Conservation (phyloP, 1,140 invertebrate species). For the Aricia agestis region DNA sequence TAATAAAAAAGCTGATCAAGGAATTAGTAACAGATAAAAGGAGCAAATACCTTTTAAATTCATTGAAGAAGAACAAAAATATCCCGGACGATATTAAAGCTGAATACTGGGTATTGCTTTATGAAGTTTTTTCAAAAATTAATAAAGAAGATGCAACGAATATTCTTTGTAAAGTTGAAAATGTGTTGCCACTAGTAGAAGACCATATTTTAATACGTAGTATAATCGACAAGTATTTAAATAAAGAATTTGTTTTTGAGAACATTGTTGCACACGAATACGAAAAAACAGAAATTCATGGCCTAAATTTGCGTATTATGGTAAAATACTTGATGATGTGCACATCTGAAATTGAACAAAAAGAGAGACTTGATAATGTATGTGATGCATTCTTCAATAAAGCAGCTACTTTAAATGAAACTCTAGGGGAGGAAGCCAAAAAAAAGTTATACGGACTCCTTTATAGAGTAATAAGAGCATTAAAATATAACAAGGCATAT, state of each 20-base stretch:
- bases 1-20: conserved; percentile 35
- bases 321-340: conserved; percentile 42
- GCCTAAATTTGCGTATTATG: conserved; percentile 37
- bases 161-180: conserved; percentile 35
- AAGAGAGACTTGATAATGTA: conserved; percentile 33
- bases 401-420: conserved; percentile 23
- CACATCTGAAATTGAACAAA: conserved; percentile 35
- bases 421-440: conserved; percentile 17
- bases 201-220: conserved; percentile 18
- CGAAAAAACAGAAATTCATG: background rate
- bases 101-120: conserved; percentile 41
- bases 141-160: conserved; percentile 23
- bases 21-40: conserved; percentile 27
- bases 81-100: conserved; percentile 37
- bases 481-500: conserved; percentile 46
- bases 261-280: background rate
- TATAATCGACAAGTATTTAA: conserved; percentile 31
- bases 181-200: conserved; percentile 34
- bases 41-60: conserved; percentile 15
- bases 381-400: conserved; percentile 40
- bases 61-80: conserved; percentile 22
- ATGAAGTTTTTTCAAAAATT: conserved; percentile 28
- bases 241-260: background rate
- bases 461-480: conserved; percentile 30
- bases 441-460: conserved; percentile 21